These are phyloP conservation scores for Pipistrellus kuhlii DNA, from an alignment of 2,797 vertebrate species.

Conservation along the genomic window DNA sequence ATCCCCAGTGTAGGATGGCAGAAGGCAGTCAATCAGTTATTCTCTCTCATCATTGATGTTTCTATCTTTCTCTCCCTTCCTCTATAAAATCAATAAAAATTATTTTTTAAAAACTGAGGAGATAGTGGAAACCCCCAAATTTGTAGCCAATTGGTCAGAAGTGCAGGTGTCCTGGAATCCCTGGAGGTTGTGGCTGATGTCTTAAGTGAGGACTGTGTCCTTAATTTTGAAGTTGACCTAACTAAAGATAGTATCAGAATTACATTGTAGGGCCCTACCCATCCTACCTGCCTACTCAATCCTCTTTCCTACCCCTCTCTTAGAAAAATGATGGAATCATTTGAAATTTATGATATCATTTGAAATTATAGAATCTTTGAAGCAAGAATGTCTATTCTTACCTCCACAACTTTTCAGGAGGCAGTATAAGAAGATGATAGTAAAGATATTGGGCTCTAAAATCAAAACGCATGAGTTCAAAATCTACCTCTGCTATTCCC, in stretches of 20 bases:
- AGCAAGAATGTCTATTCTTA: neutral
- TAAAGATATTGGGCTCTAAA: neutral
- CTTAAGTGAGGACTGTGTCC: neutral
- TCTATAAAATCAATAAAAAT: too few relatives aligned
- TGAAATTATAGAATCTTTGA: neutral
- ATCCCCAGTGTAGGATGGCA: too few relatives aligned
- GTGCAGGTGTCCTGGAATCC: neutral
- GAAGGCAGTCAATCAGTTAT: too few relatives aligned
- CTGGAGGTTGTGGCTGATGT: neutral
- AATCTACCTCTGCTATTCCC: neutral
- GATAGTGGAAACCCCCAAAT: neutral
- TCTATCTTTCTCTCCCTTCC: too few relatives aligned
- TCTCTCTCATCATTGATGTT: too few relatives aligned
- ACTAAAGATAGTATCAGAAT: neutral
- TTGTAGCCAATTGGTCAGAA: neutral
- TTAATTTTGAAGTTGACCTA: neutral
- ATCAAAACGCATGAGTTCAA: neutral
- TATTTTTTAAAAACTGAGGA: neutral
- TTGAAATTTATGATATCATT: neutral
- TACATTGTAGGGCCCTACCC: neutral
- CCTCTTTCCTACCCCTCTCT: neutral
- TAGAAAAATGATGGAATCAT: neutral
- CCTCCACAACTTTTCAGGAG: neutral
- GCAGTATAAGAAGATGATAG: neutral
- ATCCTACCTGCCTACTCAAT: neutral